Base-by-base conservation (phyloP, 2,113 vertebrate species). In the Lipophrys pholis region DNA sequence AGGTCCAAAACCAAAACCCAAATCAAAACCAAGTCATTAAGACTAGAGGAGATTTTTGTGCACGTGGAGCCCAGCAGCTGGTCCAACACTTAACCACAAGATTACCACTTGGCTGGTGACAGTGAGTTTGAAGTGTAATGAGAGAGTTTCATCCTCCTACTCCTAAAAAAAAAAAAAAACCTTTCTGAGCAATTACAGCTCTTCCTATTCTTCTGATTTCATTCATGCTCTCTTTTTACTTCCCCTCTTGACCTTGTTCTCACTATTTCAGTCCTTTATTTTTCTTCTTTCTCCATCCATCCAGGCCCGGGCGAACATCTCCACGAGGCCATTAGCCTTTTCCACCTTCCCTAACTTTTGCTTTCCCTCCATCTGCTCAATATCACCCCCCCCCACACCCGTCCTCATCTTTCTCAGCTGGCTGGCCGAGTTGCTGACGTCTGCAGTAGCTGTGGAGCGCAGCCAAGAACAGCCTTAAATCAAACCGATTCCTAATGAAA, bases 401-500 rank as follows among this genome's bases (percentile, higher is more conserved):
- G 42, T 36, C 41, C 58, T 48, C 73, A 53, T 78, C 74, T 63
- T 60, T 65, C 78, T 80, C 73, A 41, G 70, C 76, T 30, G 51
- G 69, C 67, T 66, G 49, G 73, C 66, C n/a, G 12, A 35, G 60
- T 82, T 90, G 91, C 85, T 91, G 91, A 91, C 62, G 70, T 89
- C 66, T 80, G 89, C 90, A 86, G 83, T 36, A 67, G 69, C 63
- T 9, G 38, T 80, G 77, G 83, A 90, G 80, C 17, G 40, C 8
- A 35, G 87, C 89, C 83, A 87, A 85, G 64, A 78, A 55, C 80
- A 17, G 53, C 76, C 57, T 85, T 91, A 90, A 88, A 92, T 90
- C 89, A 90, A 72, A 83, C 21, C 3, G 9, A 62, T 53, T 75
- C 58, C 61, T 81, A 80, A 81, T 89, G 62, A 85, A 84, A 85